A percentile compares a stretch with the other conserved stretches of the same genome.
Evolutionary conservation across 1,140 invertebrate species (phyloP).

Genomic region (Lepidurus arcticus): DNA sequence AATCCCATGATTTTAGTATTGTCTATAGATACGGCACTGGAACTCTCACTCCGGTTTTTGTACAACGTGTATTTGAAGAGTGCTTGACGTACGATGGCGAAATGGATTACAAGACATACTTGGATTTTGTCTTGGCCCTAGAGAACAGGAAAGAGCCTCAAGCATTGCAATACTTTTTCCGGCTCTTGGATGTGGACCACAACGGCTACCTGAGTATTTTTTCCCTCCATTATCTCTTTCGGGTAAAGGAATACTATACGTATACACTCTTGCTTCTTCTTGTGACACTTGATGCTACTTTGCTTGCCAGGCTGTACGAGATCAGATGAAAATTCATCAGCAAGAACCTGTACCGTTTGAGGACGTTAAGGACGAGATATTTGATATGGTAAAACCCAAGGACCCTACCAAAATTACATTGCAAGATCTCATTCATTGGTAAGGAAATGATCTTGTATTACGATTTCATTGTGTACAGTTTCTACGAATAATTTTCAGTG

Average conservation of each 20-base stretch:
- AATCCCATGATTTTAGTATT: constrained; percentile 28
- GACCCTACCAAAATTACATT: constrained; percentile 80
- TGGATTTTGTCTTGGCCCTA: constrained; percentile 88
- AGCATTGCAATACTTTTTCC: constrained; percentile 83
- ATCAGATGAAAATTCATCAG: constrained; percentile 75
- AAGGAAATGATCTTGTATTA: constrained; percentile 16
- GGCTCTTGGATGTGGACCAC: constrained; percentile 84
- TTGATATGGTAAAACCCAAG: constrained; percentile 91
- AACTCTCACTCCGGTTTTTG: constrained; percentile 83
- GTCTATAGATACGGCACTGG: constrained; percentile 74
- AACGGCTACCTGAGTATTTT: constrained; percentile 84
- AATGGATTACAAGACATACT: constrained; percentile 96
- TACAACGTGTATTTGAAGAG: constrained; percentile 90
- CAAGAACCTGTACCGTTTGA: constrained; percentile 83
- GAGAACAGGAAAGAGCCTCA: constrained; percentile 89
- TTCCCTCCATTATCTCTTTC: constrained; percentile 87
- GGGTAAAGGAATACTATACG: constrained; percentile 50
- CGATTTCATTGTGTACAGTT: background rate
- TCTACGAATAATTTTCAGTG: constrained; percentile 50
- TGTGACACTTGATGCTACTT: constrained; percentile 31
- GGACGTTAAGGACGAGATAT: constrained; percentile 95
- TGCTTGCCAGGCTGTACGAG: constrained; percentile 69
- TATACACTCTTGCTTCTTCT: constrained; percentile 35
- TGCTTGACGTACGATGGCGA: constrained; percentile 91
- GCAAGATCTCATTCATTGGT: constrained; percentile 66